Conservation (phyloP, 2,888 invertebrate species). For the Xestobium rufovillosum region DNA sequence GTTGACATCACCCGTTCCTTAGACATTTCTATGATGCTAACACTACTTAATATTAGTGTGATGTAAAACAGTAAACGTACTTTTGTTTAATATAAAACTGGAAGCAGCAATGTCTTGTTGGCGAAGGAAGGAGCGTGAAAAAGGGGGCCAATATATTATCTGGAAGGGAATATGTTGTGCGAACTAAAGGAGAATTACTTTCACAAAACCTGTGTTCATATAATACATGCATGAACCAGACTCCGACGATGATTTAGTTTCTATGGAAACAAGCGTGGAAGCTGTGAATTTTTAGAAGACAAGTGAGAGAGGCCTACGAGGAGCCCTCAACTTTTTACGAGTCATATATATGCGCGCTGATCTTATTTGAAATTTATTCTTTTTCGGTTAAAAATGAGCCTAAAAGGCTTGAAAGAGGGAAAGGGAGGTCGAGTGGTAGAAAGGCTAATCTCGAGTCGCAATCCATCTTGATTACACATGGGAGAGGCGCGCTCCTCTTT, state of each 20-base stretch:
- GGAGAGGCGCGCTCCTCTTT: slow-evolving; percentile 33
- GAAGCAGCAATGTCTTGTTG: too few species aligned
- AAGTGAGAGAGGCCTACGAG: slow-evolving; percentile 24
- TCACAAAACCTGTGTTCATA: background rate
- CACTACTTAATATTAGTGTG: too few species aligned
- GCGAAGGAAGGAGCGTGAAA: too few species aligned
- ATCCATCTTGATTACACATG: slow-evolving; percentile 42
- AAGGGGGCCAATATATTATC: too few species aligned
- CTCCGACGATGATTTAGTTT: slow-evolving; percentile 6
- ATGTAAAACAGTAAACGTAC: too few species aligned
- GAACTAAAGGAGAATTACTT: background rate
- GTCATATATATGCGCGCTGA: slow-evolving; percentile 35
- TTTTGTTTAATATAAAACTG: too few species aligned
- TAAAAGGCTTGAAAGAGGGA: slow-evolving; percentile 26
- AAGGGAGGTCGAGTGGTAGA: slow-evolving; percentile 25
- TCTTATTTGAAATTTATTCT: slow-evolving; percentile 37
- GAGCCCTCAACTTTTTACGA: slow-evolving; percentile 32
- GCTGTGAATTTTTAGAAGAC: slow-evolving; percentile 34
- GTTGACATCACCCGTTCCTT: too few species aligned
- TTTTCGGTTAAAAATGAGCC: slow-evolving; percentile 32
- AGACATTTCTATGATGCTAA: too few species aligned
- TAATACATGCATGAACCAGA: background rate
- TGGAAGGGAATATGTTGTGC: background rate
- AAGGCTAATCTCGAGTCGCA: slow-evolving; percentile 39
- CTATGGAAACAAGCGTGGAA: slow-evolving; percentile 19